Percentiles rank a stretch among this genome's conserved stretches.
phyloP scores from a whole-genome alignment of 2,113 vertebrate species.

The Cyprinodon variegatus region DNA sequence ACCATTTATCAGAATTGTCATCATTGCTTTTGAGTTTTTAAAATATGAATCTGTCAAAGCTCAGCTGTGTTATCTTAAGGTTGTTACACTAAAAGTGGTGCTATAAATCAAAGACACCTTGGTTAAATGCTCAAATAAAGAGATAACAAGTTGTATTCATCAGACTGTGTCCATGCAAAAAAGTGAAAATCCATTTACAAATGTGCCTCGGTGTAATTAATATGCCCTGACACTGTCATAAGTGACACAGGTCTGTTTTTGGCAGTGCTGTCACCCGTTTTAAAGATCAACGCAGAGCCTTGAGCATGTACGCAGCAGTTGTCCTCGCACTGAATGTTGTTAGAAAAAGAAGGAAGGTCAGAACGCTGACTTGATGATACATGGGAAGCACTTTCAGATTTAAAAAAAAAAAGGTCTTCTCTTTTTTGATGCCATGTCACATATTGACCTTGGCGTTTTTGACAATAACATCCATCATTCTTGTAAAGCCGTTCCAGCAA shows the following conservation, averaged over 20 bases:
- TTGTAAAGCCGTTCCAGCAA: slow-evolving; percentile 88
- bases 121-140: slow-evolving; percentile 60
- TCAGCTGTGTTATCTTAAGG: slow-evolving; percentile 42
- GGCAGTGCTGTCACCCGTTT: slow-evolving; percentile 83
- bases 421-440: slow-evolving; percentile 81
- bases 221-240: slow-evolving; percentile 75
- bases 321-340: slow-evolving; percentile 89
- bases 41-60: slow-evolving; percentile 28
- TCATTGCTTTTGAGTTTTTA: slow-evolving; percentile 39
- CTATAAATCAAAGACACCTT: slow-evolving; percentile 39
- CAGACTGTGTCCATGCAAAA: slow-evolving; percentile 30
- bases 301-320: slow-evolving; percentile 88
- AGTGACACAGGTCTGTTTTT: slow-evolving; percentile 74
- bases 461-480: slow-evolving; percentile 97
- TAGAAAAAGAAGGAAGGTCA: slow-evolving; percentile 92
- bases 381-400: slow-evolving; percentile 88
- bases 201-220: slow-evolving; percentile 73
- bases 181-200: slow-evolving; percentile 48
- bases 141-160: slow-evolving; percentile 46
- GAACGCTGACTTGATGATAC: slow-evolving; percentile 92
- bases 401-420: slow-evolving; percentile 88
- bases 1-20: slow-evolving; percentile 40
- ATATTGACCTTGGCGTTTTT: slow-evolving; percentile 96
- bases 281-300: slow-evolving; percentile 84
- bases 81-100: slow-evolving; percentile 19